Evolutionary conservation across 1,140 invertebrate genomes (phyloP).

Genomic region (Eumeta japonica): DNA sequence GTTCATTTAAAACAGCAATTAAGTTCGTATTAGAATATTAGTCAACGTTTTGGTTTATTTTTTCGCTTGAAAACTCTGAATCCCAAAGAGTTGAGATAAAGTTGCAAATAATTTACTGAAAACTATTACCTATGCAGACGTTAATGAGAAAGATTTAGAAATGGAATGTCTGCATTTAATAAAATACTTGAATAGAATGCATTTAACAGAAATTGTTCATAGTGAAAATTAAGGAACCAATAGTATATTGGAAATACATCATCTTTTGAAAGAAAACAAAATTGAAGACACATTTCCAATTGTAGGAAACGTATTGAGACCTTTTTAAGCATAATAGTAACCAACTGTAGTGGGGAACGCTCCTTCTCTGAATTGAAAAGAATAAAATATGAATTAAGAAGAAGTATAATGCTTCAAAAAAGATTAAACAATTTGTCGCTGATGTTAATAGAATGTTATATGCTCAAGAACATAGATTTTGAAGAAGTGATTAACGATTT

Average conservation of each 20-base stretch:
- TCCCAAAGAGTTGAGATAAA: slow-evolving; percentile 11
- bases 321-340: too few relatives aligned
- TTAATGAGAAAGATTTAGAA: too few relatives aligned
- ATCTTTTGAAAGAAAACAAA: too few relatives aligned
- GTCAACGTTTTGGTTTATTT: slow-evolving; percentile 12
- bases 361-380: slow-evolving; percentile 22
- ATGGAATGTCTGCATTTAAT: slow-evolving; percentile 17
- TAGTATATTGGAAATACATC: slow-evolving; percentile 7
- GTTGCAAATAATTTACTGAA: too few relatives aligned
- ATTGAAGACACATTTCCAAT: too few relatives aligned
- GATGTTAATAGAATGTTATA: slow-evolving; percentile 19
- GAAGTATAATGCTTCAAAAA: slow-evolving; percentile 19
- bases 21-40: slow-evolving; percentile 11
- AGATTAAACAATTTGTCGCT: too few relatives aligned
- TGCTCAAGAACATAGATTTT: slow-evolving; percentile 13
- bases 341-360: slow-evolving; percentile 21
- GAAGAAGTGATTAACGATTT: too few relatives aligned
- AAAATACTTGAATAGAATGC: slow-evolving; percentile 17
- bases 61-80: slow-evolving; percentile 13
- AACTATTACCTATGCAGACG: slow-evolving; percentile 14
- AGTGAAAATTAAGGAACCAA: slow-evolving; percentile 9
- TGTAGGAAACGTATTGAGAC: slow-evolving; percentile 18
- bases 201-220: slow-evolving; percentile 14
- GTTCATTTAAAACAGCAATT: slow-evolving; percentile 12
- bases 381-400: slow-evolving; percentile 19